Base-by-base conservation (phyloP, 2,113 vertebrate species). In the Phaethornis superciliosus region DNA sequence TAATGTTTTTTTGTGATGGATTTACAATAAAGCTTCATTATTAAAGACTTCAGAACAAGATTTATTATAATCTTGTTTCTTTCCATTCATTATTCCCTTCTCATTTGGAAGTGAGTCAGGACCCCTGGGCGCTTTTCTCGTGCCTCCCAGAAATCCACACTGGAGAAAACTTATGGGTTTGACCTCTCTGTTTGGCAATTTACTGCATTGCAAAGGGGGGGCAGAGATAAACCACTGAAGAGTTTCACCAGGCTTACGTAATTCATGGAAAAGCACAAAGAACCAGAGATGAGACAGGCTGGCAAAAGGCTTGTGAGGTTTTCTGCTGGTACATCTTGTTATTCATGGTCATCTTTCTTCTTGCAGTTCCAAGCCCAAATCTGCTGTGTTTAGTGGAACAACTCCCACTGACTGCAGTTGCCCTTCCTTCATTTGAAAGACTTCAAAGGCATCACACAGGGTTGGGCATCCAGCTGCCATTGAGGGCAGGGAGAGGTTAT, bases 1-100 rank as follows among this genome's bases (percentile, higher is more conserved):
- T 88, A 93, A 86, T 60, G 72, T 67, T 93, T 37, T 71, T 81
- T 90, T 67, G 47, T 81, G 82, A 90, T 10, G 27, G 94, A 93
- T 96, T 96, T 90, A 93, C 94, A 95, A 78, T 26, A 90, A 88
- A 92, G 27, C 80, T 89, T 83, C 33, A 26, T 88, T 35, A 86
- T 90, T 93, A 95, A 77, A 90, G 92, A 40, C 95, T 75, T 80
- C 64, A 86, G 77, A 90, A 63, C 37, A 60, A 90, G 88, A 95
- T 92, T 94, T 77, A 95, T 94, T 42, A 64, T 56, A 23, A 90
- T 70, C 79, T 92, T 19, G 28, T 81, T 92, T 80, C 79, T 85
- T 68, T 83, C 75, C 72, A 24, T 92, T 74, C 85, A 86, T 94
- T 94, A 90, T 63, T 77, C 56, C 3, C 55, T 51, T 52, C 85